Evolutionary conservation across 1,140 invertebrate species (phyloP), one percentile per base, ranked within the genome.

Genomic region (Caenorhabditis elegans): DNA sequence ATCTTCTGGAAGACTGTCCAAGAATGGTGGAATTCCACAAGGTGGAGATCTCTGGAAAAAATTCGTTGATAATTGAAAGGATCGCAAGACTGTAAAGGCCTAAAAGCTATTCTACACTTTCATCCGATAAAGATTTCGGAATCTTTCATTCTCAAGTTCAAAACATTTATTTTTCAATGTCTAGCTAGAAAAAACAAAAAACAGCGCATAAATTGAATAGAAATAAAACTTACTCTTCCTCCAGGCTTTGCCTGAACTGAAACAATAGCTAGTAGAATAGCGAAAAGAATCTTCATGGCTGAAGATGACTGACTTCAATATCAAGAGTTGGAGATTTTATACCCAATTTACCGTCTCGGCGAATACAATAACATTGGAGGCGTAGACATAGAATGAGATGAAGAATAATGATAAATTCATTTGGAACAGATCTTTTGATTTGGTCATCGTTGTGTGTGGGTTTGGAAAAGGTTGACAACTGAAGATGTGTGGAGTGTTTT

Each of bases 1-100:
- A 76, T 81, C 80, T 22, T 36, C 80, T 24, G 80, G 80, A 31
- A 81, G 80, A 31, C 43, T 46, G 26, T 81, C 80, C 22, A 76
- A 26, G 70, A 60, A 81, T 39, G 70, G 46, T 13, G 80, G 80
- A 13, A 81, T 24, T 39, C 47, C 80, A 22, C 80, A 81, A 26
- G 80, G 80, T 47, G 70, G 70, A 81, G 28, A 48, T 49, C 80
- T 60, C 80, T 81, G 49, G 34, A 81, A 81, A 39, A 10, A 22
- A 43, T 43, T 43, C 5, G 15, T 43, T 43, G n/a, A n/a, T n/a
- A n/a, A n/a, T n/a, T n/a, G n/a, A 10, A 34, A 34, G 19, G 19
- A 31, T 31, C n/a, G 3, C 3, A 17, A 60, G 5, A n/a, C n/a
- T n/a, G n/a, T n/a, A n/a, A n/a, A n/a, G n/a, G n/a, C n/a, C n/a